Evolutionary conservation across 2,797 vertebrate genomes (phyloP), one percentile per base, ranked within the genome.

Genomic region (Eulemur coronatus): DNA sequence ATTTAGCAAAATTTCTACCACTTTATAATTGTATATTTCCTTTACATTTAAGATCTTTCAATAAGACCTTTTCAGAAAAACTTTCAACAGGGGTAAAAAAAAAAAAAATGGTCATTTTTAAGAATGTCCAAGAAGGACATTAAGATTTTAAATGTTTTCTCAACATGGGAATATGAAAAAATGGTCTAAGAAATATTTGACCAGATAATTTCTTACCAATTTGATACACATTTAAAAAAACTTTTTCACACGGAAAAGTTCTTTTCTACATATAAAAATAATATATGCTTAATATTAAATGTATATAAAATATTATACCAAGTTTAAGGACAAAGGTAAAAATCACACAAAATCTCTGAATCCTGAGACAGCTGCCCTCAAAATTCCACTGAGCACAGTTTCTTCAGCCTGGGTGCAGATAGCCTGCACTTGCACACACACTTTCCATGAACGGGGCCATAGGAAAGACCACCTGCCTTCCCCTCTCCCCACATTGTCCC

Each of bases 111-210:
- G 24, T 48, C 24, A 7, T 73, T 87, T 87, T 76, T 59, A 95
- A 84, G 50, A 92, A 69, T 93, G 48, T 24, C 43, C 84, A 24
- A 76, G 72, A 89, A 43, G 18, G 76, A 76, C 22, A 20, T 78
- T 70, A 93, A 92, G 55, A 91, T 88, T 94, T 91, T 80, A 84
- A 80, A 52, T 76, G 75, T 48, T 92, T 69, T 38, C 18, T 84
- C 67, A 88, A 52, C 5, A 5, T 78, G 46, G 35, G 57, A 89
- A 8, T 75, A 17, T 95, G 30, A 65, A 63, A 28, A 90, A 87
- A 79, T 78, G 13, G 41, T 80, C 6, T 81, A 70, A 91, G 65
- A 92, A 82, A 89, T 48, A 89, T 91, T 80, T 55, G 18, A 81
- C 57, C 12, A n/a, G 78, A 63, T 89, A 85, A 84, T 79, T 89